Evolutionary conservation across 1,140 invertebrate species (phyloP).

Genomic region (Caenorhabditis latens): DNA sequence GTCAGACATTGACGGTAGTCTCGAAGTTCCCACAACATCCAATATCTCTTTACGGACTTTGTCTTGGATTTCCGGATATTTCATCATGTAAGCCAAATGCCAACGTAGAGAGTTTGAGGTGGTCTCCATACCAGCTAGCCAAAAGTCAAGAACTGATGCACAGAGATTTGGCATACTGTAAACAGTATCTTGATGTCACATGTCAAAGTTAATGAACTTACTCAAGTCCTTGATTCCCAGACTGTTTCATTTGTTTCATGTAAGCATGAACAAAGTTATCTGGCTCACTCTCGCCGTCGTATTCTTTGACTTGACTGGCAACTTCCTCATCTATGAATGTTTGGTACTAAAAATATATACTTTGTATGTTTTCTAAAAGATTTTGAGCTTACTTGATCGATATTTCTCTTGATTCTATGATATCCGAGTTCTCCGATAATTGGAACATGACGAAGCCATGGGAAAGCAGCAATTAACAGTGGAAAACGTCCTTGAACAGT

Average conservation of each 20-base stretch:
- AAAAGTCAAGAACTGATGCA: not conserved
- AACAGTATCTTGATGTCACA: not conserved
- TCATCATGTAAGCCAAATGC: constrained; percentile 23
- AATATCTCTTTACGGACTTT: constrained; percentile 50
- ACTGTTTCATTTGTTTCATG: constrained; percentile 21
- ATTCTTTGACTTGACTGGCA: not conserved
- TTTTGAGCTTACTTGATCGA: not conserved
- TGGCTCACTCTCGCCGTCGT: not conserved
- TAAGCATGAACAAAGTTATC: constrained; percentile 39
- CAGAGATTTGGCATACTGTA: constrained; percentile 23
- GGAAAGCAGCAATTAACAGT: not conserved
- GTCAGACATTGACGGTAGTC: constrained; percentile 46
- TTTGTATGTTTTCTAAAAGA: too few relatives aligned
- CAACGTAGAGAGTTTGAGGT: not conserved
- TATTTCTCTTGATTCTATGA: not conserved
- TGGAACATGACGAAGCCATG: constrained; percentile 3
- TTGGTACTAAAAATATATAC: not conserved
- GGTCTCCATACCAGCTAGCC: constrained; percentile 26
- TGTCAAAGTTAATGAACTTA: not conserved
- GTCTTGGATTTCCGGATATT: constrained; percentile 41
- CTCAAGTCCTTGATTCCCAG: constrained; percentile 2
- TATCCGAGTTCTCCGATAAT: constrained; percentile 17
- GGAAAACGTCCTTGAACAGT: not conserved
- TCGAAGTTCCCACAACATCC: constrained; percentile 2
- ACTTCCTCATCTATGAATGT: constrained; percentile 9